Evolutionary conservation across 2,888 invertebrate species (phyloP).

Genomic region (Eupithecia inturbata): DNA sequence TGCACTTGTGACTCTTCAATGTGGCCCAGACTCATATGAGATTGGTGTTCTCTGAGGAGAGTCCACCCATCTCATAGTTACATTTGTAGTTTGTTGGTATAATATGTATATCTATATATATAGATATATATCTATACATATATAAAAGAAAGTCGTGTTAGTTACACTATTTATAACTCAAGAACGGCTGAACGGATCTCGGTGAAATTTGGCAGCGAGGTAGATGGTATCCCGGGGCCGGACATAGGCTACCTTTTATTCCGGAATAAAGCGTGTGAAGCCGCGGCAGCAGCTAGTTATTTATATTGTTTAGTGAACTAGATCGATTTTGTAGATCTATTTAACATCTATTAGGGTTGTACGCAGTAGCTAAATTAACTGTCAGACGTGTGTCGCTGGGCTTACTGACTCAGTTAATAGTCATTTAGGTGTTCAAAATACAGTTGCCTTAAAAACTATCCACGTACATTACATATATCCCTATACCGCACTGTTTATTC

Average conservation of each 20-base stretch:
- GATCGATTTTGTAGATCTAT: not conserved
- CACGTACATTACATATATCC: no score
- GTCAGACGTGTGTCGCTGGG: not conserved
- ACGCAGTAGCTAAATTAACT: not conserved
- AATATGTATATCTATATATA: no score
- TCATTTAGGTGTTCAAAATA: not conserved
- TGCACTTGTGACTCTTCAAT: not conserved
- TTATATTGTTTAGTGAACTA: not conserved
- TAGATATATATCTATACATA: no score
- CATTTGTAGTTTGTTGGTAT: not conserved
- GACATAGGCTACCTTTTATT: no score
- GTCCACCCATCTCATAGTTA: not conserved
- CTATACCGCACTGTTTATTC: conserved; percentile 39
- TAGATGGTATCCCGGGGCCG: no score
- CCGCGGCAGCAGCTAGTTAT: no score
- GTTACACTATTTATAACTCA: no score
- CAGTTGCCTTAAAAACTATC: not conserved
- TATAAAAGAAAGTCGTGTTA: no score
- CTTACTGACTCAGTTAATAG: not conserved
- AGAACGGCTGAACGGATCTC: no score
- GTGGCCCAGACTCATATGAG: not conserved
- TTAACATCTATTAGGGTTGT: not conserved
- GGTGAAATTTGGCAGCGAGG: no score
- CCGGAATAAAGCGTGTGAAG: no score
- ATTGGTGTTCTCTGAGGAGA: not conserved